Evolutionary conservation across 35 echinoderm and acorn worm genomes (phyloP), one percentile per base, ranked within the genome.

Genomic region (Chiridota heheva): DNA sequence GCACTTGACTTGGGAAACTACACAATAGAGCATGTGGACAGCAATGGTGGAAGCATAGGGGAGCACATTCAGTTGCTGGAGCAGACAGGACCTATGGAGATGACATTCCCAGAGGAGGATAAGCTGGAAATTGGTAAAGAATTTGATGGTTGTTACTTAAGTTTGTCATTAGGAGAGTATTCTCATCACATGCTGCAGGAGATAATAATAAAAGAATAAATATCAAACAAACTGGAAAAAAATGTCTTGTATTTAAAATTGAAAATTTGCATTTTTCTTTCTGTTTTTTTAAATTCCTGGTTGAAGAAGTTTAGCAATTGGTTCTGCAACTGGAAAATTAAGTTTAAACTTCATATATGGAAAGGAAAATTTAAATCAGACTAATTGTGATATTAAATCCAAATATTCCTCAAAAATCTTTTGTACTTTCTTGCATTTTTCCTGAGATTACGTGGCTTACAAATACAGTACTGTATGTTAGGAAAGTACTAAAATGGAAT

Each of bases 21-120:
- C 75, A 78, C 75, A 1, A 78, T 78, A n/a, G 75, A 78, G 12
- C 75, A 78, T 24, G 75, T 78, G 15, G 41, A 42, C 36, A 30
- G n/a, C 33, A 42, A 20, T 51, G 37, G n/a, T n/a, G 36, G 27
- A 24, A 18, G 25, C 6, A 32, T 51, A 8, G 43, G 1, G 43
- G 28, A 33, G n/a, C 70, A 42, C 70, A 74, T 74, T 27, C 43
- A 74, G 8, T 30, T 74, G 43, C 43, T 74, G 40, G 70, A 74
- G 70, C 35, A 42, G 1, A 57, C 31, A 7, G 33, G 25, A 78
- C 53, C 75, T 60, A 57, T 42, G 5, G 15, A 39, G 28, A 29
- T 40, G 35, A 27, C 36, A 12, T 0, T 20, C 53, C 8, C 46
- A 37, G 34, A 78, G 29, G 22, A n/a, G 37, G 53, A 60, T n/a